These are phyloP conservation scores for Barypeithes pellucidus DNA, from an alignment of 2,888 invertebrate species.

Conservation along the genomic window DNA sequence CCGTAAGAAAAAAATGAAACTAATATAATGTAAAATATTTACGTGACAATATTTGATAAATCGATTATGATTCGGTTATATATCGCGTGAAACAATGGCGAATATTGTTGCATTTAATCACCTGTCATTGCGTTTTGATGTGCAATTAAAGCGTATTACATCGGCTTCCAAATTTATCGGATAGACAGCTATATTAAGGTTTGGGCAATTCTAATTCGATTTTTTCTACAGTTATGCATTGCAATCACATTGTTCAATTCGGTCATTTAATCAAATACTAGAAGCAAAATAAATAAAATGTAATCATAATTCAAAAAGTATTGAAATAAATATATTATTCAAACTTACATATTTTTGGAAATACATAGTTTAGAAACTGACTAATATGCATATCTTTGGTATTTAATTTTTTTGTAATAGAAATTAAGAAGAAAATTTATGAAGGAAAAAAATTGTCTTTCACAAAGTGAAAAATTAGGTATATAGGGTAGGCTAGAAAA, in stretches of 20 bases:
- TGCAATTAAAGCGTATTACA: constrained; percentile 18
- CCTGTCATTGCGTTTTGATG: constrained; percentile 23
- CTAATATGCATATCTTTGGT: no score
- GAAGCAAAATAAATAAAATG: background rate
- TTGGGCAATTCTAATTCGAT: constrained; percentile 17
- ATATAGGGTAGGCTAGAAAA: no score
- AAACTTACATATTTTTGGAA: no score
- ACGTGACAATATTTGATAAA: constrained; percentile 2
- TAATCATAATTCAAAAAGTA: no score
- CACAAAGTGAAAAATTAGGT: no score
- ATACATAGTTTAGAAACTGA: no score
- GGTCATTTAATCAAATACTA: background rate
- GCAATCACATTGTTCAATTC: background rate
- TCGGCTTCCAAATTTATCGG: constrained; percentile 9
- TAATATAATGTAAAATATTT: constrained; percentile 4
- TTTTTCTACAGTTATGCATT: background rate
- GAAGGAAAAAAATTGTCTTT: no score
- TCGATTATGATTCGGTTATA: constrained; percentile 12
- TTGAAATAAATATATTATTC: no score
- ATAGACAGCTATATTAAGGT: constrained; percentile 19
- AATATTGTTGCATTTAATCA: constrained; percentile 34
- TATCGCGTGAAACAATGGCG: constrained; percentile 19
- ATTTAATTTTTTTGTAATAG: no score
- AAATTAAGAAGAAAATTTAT: no score
- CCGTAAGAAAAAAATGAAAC: no score